Evolutionary conservation across 2,113 vertebrate species (phyloP).

Genomic region (Dromaius novaehollandiae): DNA sequence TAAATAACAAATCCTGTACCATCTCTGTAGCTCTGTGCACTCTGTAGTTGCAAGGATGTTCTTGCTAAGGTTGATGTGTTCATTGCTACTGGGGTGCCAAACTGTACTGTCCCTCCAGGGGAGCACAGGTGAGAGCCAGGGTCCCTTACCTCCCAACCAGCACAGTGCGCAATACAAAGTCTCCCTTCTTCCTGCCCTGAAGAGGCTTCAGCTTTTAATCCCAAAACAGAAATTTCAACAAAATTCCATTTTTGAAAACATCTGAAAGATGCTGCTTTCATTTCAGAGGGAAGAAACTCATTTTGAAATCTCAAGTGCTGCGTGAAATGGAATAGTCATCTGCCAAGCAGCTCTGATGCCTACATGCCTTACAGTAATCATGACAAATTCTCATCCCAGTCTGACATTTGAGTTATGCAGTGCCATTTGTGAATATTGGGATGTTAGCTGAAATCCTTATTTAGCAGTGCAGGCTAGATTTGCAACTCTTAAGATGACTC

Average conservation of each 20-base stretch:
- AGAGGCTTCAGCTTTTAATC: background rate
- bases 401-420: background rate
- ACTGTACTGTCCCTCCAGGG: background rate
- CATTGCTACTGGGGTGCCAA: background rate
- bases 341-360: background rate
- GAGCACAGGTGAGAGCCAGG: background rate
- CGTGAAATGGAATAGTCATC: background rate
- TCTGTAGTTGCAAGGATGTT: background rate
- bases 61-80: background rate
- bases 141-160: background rate
- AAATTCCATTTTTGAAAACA: background rate
- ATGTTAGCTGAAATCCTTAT: background rate
- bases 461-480: background rate
- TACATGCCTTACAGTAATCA: background rate
- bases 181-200: background rate
- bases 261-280: background rate
- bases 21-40: background rate
- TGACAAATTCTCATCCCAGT: background rate
- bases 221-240: background rate
- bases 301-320: background rate
- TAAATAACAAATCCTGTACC: accelerated
- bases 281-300: background rate
- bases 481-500: background rate
- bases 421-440: background rate
- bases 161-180: background rate